Conservation (phyloP, 2,797 vertebrate genomes). For the Masticophis lateralis region DNA sequence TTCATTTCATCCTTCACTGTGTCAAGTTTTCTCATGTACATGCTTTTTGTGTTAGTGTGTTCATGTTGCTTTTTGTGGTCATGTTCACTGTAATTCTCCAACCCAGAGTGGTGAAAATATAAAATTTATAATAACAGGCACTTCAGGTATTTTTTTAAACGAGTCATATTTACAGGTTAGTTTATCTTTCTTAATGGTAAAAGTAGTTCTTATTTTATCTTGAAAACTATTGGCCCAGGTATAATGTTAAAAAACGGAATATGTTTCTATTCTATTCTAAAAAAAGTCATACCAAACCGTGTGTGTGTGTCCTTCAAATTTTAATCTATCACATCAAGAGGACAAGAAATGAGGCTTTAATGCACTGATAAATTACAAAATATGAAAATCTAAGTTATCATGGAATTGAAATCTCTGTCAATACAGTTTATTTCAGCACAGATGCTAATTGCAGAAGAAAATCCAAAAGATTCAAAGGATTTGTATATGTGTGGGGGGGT, state of each 20-base stretch:
- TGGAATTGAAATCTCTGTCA: not conserved
- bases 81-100: not conserved
- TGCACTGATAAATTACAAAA: not conserved
- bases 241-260: not conserved
- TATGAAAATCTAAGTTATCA: not conserved
- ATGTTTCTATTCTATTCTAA: not conserved
- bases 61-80: not conserved
- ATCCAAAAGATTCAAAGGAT: conserved; percentile 25
- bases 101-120: not conserved
- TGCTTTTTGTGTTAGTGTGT: not conserved
- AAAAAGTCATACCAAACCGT: not conserved
- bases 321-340: conserved; percentile 29
- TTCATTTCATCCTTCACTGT: not conserved
- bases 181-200: not conserved
- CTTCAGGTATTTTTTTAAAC: not conserved
- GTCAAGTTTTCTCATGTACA: not conserved
- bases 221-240: not conserved
- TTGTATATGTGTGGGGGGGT: conserved; percentile 17
- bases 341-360: conserved; percentile 27
- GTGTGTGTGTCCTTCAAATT: not conserved
- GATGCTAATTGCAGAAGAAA: conserved; percentile 22
- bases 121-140: not conserved
- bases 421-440: conserved; percentile 11
- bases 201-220: not conserved
- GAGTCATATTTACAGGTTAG: not conserved